Conservation (phyloP, 53 echinoderm and acorn worm genomes). For the Astropecten irregularis region DNA sequence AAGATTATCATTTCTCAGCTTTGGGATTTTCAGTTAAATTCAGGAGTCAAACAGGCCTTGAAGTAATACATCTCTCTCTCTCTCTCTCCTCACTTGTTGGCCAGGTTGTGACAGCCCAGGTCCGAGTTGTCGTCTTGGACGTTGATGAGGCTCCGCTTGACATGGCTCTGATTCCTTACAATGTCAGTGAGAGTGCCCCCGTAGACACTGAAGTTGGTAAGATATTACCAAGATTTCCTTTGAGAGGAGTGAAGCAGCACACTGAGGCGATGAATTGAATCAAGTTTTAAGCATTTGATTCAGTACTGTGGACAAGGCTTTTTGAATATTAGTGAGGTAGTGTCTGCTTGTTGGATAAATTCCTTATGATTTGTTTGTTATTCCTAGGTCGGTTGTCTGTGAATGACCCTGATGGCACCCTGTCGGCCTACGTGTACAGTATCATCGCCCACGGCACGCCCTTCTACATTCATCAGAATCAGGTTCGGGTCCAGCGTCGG, state of each 20-base stretch:
- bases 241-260: too few species aligned
- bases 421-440: constrained; percentile 50
- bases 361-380: neutral
- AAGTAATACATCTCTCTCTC: too few species aligned
- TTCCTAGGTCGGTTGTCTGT: constrained; percentile 28
- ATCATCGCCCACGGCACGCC: constrained; percentile 54
- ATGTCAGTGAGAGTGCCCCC: constrained; percentile 23
- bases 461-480: constrained; percentile 40
- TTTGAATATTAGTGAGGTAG: too few species aligned
- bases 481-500: constrained; percentile 42
- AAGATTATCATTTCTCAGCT: too few species aligned
- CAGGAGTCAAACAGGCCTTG: too few species aligned
- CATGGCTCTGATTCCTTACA: constrained; percentile 13
- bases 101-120: constrained; percentile 36
- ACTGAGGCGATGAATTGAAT: too few species aligned
- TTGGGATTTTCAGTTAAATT: too few species aligned
- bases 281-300: too few species aligned
- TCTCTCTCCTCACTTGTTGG: too few species aligned
- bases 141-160: constrained; percentile 62
- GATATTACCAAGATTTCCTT: neutral
- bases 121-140: constrained; percentile 53
- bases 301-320: too few species aligned
- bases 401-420: constrained; percentile 56
- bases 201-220: constrained; percentile 52
- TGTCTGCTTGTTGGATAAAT: neutral